Evolutionary conservation across 1,140 invertebrate species (phyloP).

Genomic region (Spodoptera frugiperda): DNA sequence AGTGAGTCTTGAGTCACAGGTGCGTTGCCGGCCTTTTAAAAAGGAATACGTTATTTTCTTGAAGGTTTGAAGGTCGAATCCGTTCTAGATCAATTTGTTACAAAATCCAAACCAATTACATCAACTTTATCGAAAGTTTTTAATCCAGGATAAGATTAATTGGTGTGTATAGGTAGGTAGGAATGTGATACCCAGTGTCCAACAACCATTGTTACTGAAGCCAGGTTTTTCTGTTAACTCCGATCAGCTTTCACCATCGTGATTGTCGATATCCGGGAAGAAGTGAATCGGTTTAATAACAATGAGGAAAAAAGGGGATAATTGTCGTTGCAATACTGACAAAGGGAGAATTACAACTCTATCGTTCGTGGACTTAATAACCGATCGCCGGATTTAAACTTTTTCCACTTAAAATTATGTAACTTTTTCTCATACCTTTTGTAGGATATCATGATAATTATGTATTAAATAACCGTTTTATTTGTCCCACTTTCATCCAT

Average conservation of each 20-base stretch:
- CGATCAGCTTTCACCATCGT: slow-evolving; percentile 65
- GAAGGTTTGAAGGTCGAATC: too few relatives aligned
- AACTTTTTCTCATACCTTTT: neutral
- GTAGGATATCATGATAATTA: neutral
- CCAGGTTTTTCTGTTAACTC: slow-evolving; percentile 38
- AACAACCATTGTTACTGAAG: slow-evolving; percentile 51
- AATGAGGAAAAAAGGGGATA: slow-evolving; percentile 76
- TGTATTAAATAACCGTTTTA: neutral
- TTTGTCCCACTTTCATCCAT: neutral
- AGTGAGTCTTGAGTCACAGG: too few relatives aligned
- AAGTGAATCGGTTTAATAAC: slow-evolving; percentile 72
- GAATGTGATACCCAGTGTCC: neutral
- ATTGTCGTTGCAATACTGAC: slow-evolving; percentile 74
- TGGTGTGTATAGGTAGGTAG: neutral
- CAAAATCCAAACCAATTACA: too few relatives aligned
- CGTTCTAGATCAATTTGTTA: too few relatives aligned
- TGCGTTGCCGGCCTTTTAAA: too few relatives aligned
- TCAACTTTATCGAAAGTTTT: too few relatives aligned
- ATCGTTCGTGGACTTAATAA: slow-evolving; percentile 53
- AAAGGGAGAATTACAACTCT: slow-evolving; percentile 65
- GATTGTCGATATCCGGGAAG: slow-evolving; percentile 83
- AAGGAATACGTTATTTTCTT: too few relatives aligned
- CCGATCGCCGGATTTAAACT: slow-evolving; percentile 54
- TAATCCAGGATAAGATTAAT: too few relatives aligned
- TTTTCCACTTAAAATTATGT: neutral